Conservation (phyloP, 1,140 invertebrate genomes). For the Drosophila rufa region DNA sequence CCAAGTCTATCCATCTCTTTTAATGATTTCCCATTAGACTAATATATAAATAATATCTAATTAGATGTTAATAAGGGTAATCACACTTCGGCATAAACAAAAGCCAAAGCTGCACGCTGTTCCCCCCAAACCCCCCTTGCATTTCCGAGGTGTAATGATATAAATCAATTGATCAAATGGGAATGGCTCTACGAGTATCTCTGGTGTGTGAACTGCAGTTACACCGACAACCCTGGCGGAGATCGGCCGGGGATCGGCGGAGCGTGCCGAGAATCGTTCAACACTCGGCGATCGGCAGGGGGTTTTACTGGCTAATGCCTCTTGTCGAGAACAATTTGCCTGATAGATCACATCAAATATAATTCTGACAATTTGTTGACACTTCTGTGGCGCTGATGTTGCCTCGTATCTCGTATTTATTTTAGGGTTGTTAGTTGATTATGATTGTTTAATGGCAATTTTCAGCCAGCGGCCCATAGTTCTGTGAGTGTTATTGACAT, state of each 20-base stretch:
- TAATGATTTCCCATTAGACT: background rate
- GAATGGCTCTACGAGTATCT: background rate
- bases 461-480: conserved; percentile 14
- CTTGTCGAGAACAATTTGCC: conserved; percentile 57
- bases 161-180: conserved; percentile 35
- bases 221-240: conserved; percentile 1
- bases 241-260: conserved; percentile 34
- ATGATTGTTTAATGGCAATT: conserved; percentile 67
- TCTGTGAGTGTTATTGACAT: conserved; percentile 28
- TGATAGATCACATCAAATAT: conserved; percentile 64
- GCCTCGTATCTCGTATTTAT: conserved; percentile 30
- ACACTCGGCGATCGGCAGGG: conserved; percentile 11
- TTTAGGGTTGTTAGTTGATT: conserved; percentile 41
- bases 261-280: conserved; percentile 55
- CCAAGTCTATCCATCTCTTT: too few relatives aligned
- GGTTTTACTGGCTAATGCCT: conserved; percentile 17
- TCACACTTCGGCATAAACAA: too few relatives aligned
- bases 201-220: conserved; percentile 20
- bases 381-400: conserved; percentile 41
- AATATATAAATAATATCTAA: background rate
- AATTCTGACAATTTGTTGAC: conserved; percentile 77
- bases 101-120: too few relatives aligned
- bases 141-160: conserved; percentile 31
- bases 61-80: background rate
- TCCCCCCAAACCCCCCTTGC: too few relatives aligned